These are phyloP conservation scores for Lophotriccus pileatus DNA, from an alignment of 2,797 vertebrate species.

Conservation along the genomic window DNA sequence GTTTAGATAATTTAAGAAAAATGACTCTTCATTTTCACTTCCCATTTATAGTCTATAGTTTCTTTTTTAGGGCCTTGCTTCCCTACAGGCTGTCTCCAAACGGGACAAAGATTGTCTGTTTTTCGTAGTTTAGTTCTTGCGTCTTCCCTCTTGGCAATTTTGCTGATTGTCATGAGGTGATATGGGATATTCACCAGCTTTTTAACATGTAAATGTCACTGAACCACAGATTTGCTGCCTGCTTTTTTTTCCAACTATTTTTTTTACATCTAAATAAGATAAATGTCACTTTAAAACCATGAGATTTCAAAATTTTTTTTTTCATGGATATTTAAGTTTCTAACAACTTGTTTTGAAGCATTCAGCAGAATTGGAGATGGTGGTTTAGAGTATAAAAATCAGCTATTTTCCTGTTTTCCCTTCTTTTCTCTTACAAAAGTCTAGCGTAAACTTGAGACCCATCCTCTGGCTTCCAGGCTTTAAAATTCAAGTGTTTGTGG, in stretches of 20 bases:
- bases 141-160: not conserved
- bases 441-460: not conserved
- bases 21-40: not conserved
- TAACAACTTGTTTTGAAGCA: not conserved
- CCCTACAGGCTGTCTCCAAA: not conserved
- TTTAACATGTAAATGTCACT: not conserved
- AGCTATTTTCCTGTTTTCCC: not conserved
- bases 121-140: not conserved
- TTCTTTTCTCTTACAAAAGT: not conserved
- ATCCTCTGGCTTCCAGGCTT: not conserved
- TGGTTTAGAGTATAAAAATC: not conserved
- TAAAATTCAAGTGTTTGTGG: not conserved
- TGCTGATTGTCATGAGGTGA: not conserved
- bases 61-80: not conserved
- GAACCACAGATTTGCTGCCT: not conserved
- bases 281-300: not conserved
- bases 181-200: not conserved
- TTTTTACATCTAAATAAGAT: not conserved
- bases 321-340: not conserved
- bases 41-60: conserved; percentile 18
- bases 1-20: conserved; percentile 21
- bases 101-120: not conserved
- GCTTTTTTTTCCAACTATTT: not conserved
- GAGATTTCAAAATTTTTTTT: not conserved
- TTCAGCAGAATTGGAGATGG: not conserved